Conservation (phyloP, 2,113 vertebrate genomes). For the Barbus barbus region DNA sequence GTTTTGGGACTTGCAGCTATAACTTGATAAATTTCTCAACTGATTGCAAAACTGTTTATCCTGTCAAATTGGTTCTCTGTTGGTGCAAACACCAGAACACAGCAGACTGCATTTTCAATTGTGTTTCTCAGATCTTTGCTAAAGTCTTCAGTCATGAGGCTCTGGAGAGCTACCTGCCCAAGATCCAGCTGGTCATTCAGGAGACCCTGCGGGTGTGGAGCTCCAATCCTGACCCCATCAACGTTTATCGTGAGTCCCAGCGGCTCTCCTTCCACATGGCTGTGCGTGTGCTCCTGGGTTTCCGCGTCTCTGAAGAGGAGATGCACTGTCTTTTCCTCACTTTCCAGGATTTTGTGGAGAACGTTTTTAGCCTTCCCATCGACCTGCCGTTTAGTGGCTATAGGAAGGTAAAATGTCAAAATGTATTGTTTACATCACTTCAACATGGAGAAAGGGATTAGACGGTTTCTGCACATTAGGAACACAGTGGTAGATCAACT, state of each 20-base stretch:
- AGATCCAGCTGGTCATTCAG: slow-evolving; percentile 96
- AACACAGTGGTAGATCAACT: not conserved
- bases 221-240: slow-evolving; percentile 89
- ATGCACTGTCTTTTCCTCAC: slow-evolving; percentile 86
- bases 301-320: slow-evolving; percentile 90
- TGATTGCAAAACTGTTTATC: not conserved
- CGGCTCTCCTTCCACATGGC: slow-evolving; percentile 95
- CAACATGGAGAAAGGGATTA: not conserved
- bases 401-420: slow-evolving; percentile 80
- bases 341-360: slow-evolving; percentile 97
- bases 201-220: slow-evolving; percentile 93
- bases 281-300: slow-evolving; percentile 91
- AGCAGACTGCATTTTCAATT: not conserved
- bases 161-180: slow-evolving; percentile 92
- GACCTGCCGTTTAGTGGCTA: slow-evolving; percentile 96
- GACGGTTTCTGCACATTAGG: not conserved
- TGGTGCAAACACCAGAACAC: not conserved
- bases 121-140: slow-evolving; percentile 84
- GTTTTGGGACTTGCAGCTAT: not conserved
- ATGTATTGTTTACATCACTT: not conserved
- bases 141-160: slow-evolving; percentile 98
- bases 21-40: not conserved
- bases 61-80: not conserved
- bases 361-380: slow-evolving; percentile 93
- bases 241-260: slow-evolving; percentile 94